Evolutionary conservation across 37 sponge, comb jelly and placozoan species (phyloP).

Genomic region (Ephydatia muelleri): DNA sequence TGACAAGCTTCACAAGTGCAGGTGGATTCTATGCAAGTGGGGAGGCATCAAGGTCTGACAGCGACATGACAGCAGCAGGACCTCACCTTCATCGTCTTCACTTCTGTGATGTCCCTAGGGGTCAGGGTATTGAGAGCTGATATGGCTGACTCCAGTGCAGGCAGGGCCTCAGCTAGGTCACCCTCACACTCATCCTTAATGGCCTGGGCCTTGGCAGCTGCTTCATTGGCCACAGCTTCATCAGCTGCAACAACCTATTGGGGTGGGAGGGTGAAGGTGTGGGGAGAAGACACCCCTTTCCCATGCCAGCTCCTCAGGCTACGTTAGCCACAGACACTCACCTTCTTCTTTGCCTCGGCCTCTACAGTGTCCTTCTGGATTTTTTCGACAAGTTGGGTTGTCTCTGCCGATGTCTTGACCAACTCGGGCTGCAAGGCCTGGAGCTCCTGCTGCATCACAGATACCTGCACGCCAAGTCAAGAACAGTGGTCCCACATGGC

Average conservation of each 20-base stretch:
- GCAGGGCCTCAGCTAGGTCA: slow-evolving; percentile 96
- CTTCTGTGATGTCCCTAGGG: slow-evolving; percentile 92
- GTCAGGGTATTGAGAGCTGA: slow-evolving; percentile 98
- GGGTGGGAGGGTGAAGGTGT: neutral
- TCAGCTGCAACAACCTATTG: slow-evolving; percentile 94
- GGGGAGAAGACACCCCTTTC: neutral
- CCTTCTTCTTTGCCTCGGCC: slow-evolving; percentile 97
- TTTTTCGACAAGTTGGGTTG: slow-evolving; percentile 91
- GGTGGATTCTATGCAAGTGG: slow-evolving; percentile 54
- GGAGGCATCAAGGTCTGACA: neutral
- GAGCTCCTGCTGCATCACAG: slow-evolving; percentile 96
- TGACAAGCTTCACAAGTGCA: slow-evolving; percentile 89
- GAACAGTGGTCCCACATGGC: neutral
- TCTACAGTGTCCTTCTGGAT: slow-evolving; percentile 98
- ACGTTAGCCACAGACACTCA: neutral
- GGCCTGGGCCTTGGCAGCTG: slow-evolving; percentile 89
- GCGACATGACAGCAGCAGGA: neutral
- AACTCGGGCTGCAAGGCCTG: slow-evolving; percentile 93
- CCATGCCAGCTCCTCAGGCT: no score
- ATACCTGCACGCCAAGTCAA: slow-evolving; percentile 47
- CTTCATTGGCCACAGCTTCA: slow-evolving; percentile 94
- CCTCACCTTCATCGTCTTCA: slow-evolving; percentile 94
- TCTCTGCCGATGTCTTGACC: slow-evolving; percentile 93
- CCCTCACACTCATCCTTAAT: slow-evolving; percentile 98
- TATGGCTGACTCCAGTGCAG: slow-evolving; percentile 95